Conservation (phyloP, 2,888 invertebrate genomes). For the Acanthosepion lycidas region DNA sequence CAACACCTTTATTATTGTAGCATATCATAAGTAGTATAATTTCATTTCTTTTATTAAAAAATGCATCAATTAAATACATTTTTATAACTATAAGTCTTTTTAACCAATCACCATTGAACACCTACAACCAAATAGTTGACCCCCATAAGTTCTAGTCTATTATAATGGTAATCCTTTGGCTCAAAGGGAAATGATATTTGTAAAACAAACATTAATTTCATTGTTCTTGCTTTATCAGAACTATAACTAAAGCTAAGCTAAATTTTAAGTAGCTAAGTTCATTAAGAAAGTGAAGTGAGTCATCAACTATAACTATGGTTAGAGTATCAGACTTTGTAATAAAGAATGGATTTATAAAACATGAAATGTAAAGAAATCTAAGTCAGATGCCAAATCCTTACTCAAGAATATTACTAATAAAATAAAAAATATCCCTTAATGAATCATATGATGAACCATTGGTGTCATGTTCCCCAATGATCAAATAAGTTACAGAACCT, state of each 20-base stretch:
- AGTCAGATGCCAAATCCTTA: not conserved
- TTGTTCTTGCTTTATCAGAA: not conserved
- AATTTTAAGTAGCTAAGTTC: not conserved
- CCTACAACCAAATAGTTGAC: not conserved
- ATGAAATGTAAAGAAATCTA: not conserved
- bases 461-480: no score
- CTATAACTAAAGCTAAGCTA: not conserved
- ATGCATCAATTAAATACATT: no score
- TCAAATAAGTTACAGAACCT: no score
- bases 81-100: no score
- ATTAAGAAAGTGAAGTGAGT: not conserved
- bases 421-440: no score
- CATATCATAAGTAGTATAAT: not conserved
- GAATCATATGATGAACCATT: no score
- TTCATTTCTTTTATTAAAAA: no score
- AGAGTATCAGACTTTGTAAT: not conserved
- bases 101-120: not conserved
- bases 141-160: not conserved
- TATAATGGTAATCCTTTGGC: not conserved
- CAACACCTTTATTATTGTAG: no score
- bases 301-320: not conserved
- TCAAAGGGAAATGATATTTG: no score
- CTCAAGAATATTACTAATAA: not conserved
- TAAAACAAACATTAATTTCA: not conserved
- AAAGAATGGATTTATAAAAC: not conserved